Evolutionary conservation across 2,888 invertebrate species (phyloP).

Genomic region (Platycnemis pennipes): DNA sequence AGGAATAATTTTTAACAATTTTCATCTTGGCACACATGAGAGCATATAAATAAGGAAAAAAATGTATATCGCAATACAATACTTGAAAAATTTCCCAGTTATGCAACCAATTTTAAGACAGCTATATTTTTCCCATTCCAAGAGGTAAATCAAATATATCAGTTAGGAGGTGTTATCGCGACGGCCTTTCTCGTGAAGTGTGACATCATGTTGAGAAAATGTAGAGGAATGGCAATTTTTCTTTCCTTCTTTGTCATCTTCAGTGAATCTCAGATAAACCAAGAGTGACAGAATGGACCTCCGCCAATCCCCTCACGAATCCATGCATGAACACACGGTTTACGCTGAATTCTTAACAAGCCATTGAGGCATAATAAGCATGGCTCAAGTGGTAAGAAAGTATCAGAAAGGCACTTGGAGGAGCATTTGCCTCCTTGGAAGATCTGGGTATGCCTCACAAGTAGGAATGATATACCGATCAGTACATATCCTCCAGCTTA

Average conservation of each 20-base stretch:
- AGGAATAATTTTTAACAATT: too few relatives aligned
- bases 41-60: too few relatives aligned
- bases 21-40: too few relatives aligned
- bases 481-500: neutral
- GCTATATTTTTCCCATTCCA: too few relatives aligned
- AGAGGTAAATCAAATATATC: neutral
- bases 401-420: neutral
- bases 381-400: neutral
- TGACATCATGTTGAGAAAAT: neutral
- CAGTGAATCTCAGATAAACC: neutral
- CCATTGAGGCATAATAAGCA: neutral
- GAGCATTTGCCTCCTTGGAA: neutral
- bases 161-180: neutral
- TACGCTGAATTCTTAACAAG: slow-evolving; percentile 33
- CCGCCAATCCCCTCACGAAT: slow-evolving; percentile 23
- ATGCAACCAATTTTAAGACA: too few relatives aligned
- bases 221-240: neutral
- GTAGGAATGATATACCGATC: neutral
- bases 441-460: neutral
- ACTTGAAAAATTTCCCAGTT: too few relatives aligned
- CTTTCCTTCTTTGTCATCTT: neutral
- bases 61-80: too few relatives aligned
- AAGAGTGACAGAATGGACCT: neutral
- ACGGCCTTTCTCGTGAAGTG: too few relatives aligned
- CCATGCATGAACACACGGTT: slow-evolving; percentile 48